Evolutionary conservation across 2,797 vertebrate species (phyloP), one percentile per base, ranked within the genome.

Genomic region (Pelochelys cantorii): DNA sequence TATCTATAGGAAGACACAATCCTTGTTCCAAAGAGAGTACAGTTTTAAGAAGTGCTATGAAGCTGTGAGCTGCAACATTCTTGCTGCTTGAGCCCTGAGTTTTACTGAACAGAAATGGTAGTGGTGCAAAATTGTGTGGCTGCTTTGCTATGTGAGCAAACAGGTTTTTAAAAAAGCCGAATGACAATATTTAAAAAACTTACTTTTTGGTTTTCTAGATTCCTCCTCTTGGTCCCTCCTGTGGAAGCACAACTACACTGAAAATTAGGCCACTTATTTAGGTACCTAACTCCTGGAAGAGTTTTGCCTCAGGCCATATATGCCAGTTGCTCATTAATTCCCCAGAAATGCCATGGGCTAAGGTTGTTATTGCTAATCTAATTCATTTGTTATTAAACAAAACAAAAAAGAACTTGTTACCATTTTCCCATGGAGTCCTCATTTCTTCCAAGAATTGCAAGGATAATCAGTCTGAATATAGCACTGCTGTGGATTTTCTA

Each of bases 331-430:
- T 94, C 88, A 92, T 96, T 94, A 95, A 95, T 96, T 96, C 90
- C 31, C 93, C 82, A 68, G 83, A 93, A 96, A 93, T 80, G 91
- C 97, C 4, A 1, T 81, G 31, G 94, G 90, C 93, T 81, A 42
- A 87, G 88, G 89, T 94, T 89, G 81, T 91, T 94, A 1, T 55
- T 90, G 92, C 94, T 97, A 90, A 95, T 96, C 85, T 96, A 37
- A 92, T 81, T 90, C 90, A 93, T 96, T 95, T 95, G 86, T 94
- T 95, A 95, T 90, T 93, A 94, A 96, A 96, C 89, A 90, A 96
- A 96, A 95, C 83, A 84, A 59, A 93, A 86, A 62, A 62, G 31
- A 94, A 53, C 0, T 0, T 85, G n/a, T 86, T 96, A 27, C 85
- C 74, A 12, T 90, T 91, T 94, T 84, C 57, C 91, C 60, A 12